These are phyloP conservation scores for Tenodera sinensis DNA, from an alignment of 2,888 invertebrate species.

Conservation along the genomic window DNA sequence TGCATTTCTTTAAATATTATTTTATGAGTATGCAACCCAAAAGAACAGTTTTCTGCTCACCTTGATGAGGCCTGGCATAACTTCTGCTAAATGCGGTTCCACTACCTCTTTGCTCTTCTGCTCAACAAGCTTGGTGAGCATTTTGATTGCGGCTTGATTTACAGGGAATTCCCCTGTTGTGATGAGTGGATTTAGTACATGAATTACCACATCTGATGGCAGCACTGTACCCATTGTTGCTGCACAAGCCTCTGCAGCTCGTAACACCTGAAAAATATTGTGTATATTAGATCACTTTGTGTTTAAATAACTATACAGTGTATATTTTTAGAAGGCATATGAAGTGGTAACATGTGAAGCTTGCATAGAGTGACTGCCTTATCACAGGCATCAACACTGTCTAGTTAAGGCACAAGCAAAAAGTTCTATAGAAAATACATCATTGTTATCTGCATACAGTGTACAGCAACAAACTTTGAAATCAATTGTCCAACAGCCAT, in stretches of 20 bases:
- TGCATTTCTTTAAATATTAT: too few relatives aligned
- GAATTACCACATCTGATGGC: conserved; percentile 73
- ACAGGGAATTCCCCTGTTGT: conserved; percentile 82
- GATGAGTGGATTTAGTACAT: conserved; percentile 79
- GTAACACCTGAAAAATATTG: conserved; percentile 56
- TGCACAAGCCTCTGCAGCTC: conserved; percentile 83
- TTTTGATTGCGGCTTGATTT: conserved; percentile 88
- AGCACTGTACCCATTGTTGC: conserved; percentile 73
- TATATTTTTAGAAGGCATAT: background rate
- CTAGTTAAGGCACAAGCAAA: too few relatives aligned
- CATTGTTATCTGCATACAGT: too few relatives aligned
- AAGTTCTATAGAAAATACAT: too few relatives aligned
- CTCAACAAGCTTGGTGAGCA: conserved; percentile 81
- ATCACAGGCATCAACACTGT: background rate
- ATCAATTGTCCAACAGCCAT: too few relatives aligned
- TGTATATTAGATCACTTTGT: background rate
- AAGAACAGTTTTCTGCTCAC: conserved; percentile 47
- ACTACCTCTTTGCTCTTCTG: conserved; percentile 67
- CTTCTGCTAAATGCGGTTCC: conserved; percentile 69
- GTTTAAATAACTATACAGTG: background rate
- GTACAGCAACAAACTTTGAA: too few relatives aligned
- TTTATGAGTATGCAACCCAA: too few relatives aligned
- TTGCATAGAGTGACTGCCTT: background rate
- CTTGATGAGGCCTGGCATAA: conserved; percentile 86
- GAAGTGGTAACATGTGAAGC: background rate